A percentile compares a stretch with the other conserved stretches of the same genome.
phyloP scores from a whole-genome alignment of 2,113 vertebrate species.

The Callionymus lyra region DNA sequence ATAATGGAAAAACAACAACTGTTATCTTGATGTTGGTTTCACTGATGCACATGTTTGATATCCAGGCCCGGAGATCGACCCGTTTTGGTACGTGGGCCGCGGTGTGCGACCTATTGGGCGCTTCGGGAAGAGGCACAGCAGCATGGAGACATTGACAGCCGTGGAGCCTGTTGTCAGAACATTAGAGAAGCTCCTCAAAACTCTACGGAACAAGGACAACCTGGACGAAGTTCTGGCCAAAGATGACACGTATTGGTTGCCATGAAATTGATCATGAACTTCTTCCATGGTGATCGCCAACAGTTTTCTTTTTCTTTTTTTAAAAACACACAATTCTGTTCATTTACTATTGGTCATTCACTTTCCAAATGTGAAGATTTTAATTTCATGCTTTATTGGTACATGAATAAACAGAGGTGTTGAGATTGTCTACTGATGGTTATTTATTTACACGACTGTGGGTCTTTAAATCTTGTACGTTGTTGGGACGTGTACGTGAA shows the following conservation, averaged over 20 bases:
- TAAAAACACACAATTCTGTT: too few species aligned
- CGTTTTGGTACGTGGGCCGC: constrained; percentile 82
- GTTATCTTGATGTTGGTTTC: too few species aligned
- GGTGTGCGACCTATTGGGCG: constrained; percentile 83
- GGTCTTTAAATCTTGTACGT: too few species aligned
- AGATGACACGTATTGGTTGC: constrained; percentile 59
- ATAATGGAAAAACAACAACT: too few species aligned
- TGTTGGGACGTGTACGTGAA: too few species aligned
- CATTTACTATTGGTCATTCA: constrained; percentile 2
- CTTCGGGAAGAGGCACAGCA: constrained; percentile 80
- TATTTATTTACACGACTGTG: too few species aligned
- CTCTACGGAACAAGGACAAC: constrained; percentile 63
- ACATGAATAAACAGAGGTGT: constrained; percentile 57
- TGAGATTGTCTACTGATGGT: constrained; percentile 10
- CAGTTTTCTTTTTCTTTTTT: constrained; percentile 15
- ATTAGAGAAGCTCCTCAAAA: constrained; percentile 61
- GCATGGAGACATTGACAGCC: constrained; percentile 14
- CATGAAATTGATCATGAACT: constrained; percentile 34
- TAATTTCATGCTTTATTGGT: constrained; percentile 54
- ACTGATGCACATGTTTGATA: constrained; percentile 16
- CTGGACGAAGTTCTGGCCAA: constrained; percentile 29
- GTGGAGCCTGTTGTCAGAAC: constrained; percentile 51
- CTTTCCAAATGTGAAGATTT: constrained; percentile 28
- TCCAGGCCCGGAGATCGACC: constrained; percentile 84
- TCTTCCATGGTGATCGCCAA: background rate